Evolutionary conservation across 2,888 invertebrate genomes (phyloP).

Genomic region (Lomographa bimaculata): DNA sequence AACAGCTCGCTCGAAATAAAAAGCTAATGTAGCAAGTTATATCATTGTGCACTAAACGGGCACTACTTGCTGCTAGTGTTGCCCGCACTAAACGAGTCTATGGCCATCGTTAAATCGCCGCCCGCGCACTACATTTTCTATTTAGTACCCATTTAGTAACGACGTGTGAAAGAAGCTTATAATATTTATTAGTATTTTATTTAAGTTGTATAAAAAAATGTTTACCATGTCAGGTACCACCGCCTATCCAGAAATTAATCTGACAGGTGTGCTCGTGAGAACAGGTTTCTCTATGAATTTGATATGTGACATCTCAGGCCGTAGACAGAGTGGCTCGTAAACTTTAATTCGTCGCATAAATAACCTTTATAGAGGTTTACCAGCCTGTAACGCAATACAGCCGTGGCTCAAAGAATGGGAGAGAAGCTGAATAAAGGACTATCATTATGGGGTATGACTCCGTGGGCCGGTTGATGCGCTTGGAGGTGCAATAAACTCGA

Average conservation of each 20-base stretch:
- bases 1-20: conserved; percentile 27
- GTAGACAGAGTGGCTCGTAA: conserved; percentile 70
- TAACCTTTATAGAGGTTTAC: conserved; percentile 65
- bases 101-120: conserved; percentile 6
- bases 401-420: conserved; percentile 49
- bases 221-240: conserved; percentile 46
- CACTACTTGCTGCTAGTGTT: conserved; percentile 11
- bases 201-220: conserved; percentile 47
- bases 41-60: neutral
- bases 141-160: conserved; percentile 29
- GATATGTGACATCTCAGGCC: conserved; percentile 64
- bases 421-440: conserved; percentile 59
- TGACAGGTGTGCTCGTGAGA: conserved; percentile 67
- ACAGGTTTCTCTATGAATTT: conserved; percentile 62
- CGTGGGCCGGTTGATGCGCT: conserved; percentile 43
- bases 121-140: conserved; percentile 11
- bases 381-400: conserved; percentile 61
- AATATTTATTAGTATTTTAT: conserved; percentile 37
- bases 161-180: conserved; percentile 37
- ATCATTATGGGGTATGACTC: conserved; percentile 56
- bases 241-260: conserved; percentile 60
- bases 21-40: conserved; percentile 44
- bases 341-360: conserved; percentile 72
- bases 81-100: conserved; percentile 5
- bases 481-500: conserved; percentile 13